Evolutionary conservation across 1,140 invertebrate genomes (phyloP), one percentile per base, ranked within the genome.

Genomic region (Contarinia nasturtii): DNA sequence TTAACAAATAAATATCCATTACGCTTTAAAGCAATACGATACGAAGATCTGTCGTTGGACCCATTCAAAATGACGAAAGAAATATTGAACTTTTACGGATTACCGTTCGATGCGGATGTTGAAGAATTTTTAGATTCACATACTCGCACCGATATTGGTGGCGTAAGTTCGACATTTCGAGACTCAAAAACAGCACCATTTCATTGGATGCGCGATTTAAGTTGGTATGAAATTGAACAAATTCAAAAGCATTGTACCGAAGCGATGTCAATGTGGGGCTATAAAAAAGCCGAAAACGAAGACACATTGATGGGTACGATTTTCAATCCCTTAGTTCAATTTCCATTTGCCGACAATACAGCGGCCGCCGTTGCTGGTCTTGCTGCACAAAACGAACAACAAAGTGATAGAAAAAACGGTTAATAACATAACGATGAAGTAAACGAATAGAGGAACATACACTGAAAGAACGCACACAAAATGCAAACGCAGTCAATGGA

Each of bases 221-320:
- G 76, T 48, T 77, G 71, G 45, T 50, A 47, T 11, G 11, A 63
- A 61, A 62, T 64, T 15, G 59, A 61, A 33, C 53, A 58, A 48
- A 75, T 77, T 42, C 72, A 83, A 66, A 65, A 70, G 51, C 68
- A 65, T 1, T 90, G 86, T 57, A 66, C 66, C 44, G 67, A 77
- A 50, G 82, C 85, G 0, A 84, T 89, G 81, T 67, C 72, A 45
- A 57, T 81, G 34, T 88, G 85, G 83, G 85, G 85, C n/a, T 90
- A 88, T 52, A 63, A 63, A 15, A 60, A 65, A 50, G 71, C 69
- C 1, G 57, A 67, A 46, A 71, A 71, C 52, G 62, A 54, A 21
- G 52, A 54, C 38, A 45, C 53, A 17, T 55, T 57, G 49, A 52
- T 53, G 21, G 56, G 45, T 45, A 56, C 53, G 22, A 56, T 44